Conservation (phyloP, 2,113 vertebrate species). For the Lamprotornis superbus region DNA sequence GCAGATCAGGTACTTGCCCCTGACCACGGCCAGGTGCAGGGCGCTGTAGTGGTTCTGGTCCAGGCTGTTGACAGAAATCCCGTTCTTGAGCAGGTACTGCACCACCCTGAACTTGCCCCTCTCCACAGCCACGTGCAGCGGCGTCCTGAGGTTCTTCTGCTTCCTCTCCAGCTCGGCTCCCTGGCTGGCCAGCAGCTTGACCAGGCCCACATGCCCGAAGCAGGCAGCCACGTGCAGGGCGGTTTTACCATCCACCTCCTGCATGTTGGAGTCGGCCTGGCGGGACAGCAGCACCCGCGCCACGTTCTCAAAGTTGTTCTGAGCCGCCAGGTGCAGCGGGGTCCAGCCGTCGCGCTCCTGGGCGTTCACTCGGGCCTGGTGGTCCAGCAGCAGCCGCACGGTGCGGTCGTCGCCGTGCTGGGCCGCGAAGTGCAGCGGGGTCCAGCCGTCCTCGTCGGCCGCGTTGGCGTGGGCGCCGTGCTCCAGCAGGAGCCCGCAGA, state of each 20-base stretch:
- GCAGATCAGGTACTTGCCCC: slow-evolving; percentile 81
- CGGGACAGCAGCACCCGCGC: slow-evolving; percentile 80
- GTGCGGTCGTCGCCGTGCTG: slow-evolving; percentile 81
- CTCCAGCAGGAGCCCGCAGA: slow-evolving; percentile 73
- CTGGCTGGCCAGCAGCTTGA: slow-evolving; percentile 79
- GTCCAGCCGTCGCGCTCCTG: slow-evolving; percentile 79
- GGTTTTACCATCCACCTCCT: slow-evolving; percentile 72
- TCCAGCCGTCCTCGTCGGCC: slow-evolving; percentile 80
- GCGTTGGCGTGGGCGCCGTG: slow-evolving; percentile 56
- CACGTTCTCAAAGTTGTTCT: slow-evolving; percentile 85
- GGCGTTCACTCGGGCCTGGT: slow-evolving; percentile 61
- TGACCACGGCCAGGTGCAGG: slow-evolving; percentile 79
- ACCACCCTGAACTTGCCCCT: slow-evolving; percentile 82
- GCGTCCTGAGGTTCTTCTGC: slow-evolving; percentile 71
- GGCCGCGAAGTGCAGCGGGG: slow-evolving; percentile 81
- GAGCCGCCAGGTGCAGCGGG: slow-evolving; percentile 82
- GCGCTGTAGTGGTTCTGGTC: slow-evolving; percentile 75
- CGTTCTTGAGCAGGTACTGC: slow-evolving; percentile 76
- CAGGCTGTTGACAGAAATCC: slow-evolving; percentile 39
- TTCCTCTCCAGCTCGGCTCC: slow-evolving; percentile 73
- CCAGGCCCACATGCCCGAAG: slow-evolving; percentile 79
- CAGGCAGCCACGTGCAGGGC: slow-evolving; percentile 79
- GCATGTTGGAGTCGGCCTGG: slow-evolving; percentile 63
- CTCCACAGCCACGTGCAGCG: slow-evolving; percentile 81
- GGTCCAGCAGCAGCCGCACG: slow-evolving; percentile 76